phyloP scores from a whole-genome alignment of 2,888 invertebrate genomes.

The Drosophila mimetica region DNA sequence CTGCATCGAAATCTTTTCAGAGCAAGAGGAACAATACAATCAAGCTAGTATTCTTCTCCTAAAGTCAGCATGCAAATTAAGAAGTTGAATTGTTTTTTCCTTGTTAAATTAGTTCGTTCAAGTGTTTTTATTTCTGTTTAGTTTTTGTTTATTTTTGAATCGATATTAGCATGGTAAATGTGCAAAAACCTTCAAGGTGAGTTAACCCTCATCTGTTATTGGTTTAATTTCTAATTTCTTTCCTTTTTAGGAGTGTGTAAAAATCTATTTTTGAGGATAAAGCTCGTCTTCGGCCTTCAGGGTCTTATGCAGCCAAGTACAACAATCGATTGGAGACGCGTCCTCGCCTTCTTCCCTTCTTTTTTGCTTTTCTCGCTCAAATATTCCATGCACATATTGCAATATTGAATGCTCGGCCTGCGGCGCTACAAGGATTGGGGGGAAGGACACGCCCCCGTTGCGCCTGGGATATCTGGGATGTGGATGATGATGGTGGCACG shows the following conservation, averaged over 20 bases:
- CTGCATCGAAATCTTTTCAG: slow-evolving; percentile 21
- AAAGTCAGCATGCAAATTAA: slow-evolving; percentile 4
- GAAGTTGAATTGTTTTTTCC: not conserved
- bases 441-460: slow-evolving; percentile 22
- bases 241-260: too few species aligned
- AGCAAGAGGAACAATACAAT: slow-evolving; percentile 26
- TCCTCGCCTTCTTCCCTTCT: not conserved
- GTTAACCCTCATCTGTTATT: too few species aligned
- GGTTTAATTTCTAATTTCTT: too few species aligned
- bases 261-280: not conserved
- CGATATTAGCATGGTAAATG: too few species aligned
- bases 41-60: slow-evolving; percentile 53
- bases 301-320: slow-evolving; percentile 22
- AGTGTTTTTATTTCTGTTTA: not conserved
- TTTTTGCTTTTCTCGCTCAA: slow-evolving; percentile 12
- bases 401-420: slow-evolving; percentile 58
- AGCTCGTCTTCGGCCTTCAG: slow-evolving; percentile 9
- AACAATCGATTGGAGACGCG: slow-evolving; percentile 37
- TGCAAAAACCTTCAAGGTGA: too few species aligned
- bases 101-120: not conserved
- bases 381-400: slow-evolving; percentile 55
- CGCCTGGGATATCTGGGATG: not conserved
- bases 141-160: not conserved
- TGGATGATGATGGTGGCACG: slow-evolving; percentile 23
- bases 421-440: slow-evolving; percentile 38